phyloP scores from a whole-genome alignment of 2,888 invertebrate species.

The Synanthedon myopaeformis region DNA sequence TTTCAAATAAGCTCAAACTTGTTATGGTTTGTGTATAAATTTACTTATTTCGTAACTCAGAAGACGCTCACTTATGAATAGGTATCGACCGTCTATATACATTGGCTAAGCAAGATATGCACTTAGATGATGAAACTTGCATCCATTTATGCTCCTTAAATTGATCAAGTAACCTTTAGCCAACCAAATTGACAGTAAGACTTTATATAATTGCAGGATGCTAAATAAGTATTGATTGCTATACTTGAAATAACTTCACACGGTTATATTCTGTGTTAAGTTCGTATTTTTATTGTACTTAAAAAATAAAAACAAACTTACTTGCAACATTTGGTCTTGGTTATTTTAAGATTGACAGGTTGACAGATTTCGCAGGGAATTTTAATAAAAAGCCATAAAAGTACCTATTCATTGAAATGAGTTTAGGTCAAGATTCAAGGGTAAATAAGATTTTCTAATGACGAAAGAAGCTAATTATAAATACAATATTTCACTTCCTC shows the following conservation, averaged over 20 bases:
- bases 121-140: conserved; percentile 22
- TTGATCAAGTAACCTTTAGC: conserved; percentile 49
- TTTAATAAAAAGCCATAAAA: conserved; percentile 3
- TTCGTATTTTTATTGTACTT: too few species aligned
- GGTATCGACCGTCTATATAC: not conserved
- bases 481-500: too few species aligned
- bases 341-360: conserved; percentile 7
- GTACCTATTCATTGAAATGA: conserved; percentile 7
- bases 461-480: too few species aligned
- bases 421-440: conserved; percentile 12
- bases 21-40: conserved; percentile 2
- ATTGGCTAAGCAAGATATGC: not conserved
- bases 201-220: not conserved
- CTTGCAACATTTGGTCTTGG: too few species aligned
- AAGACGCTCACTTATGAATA: not conserved
- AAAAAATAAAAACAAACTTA: too few species aligned
- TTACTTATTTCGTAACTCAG: not conserved
- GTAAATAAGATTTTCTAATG: not conserved
- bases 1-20: too few species aligned
- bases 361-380: conserved; percentile 9
- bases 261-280: too few species aligned
- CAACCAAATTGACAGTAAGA: not conserved
- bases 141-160: conserved; percentile 31
- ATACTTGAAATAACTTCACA: too few species aligned
- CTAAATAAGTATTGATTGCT: not conserved